Evolutionary conservation across 2,888 invertebrate genomes (phyloP), one percentile per base, ranked within the genome.

Genomic region (Oscheius sp.): DNA sequence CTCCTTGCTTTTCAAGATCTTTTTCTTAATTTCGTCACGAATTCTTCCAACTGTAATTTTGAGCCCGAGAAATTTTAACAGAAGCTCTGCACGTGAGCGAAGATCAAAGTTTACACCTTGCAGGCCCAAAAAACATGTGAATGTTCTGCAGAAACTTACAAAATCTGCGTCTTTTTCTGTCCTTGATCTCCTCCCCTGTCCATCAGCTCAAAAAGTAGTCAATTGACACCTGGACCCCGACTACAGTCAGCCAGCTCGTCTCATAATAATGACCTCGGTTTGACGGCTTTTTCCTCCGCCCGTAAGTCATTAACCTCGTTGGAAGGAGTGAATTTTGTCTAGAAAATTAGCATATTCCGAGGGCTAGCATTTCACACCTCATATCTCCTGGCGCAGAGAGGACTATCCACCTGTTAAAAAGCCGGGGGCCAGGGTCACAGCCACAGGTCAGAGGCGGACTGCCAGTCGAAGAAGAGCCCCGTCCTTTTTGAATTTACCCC

Each of bases 231-330:
- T 53, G n/a, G 16, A 18, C 23, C 35, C 35, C 35, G 35, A 9
- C 3, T 35, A 35, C 35, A 35, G 27, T 27, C 27, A 3, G 25
- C 25, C 25, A 58, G 27, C 35, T 35, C 35, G n/a, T 35, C 35
- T 41, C 61, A 61, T 61, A 61, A 41, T 45, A 61, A 41, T 12
- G 41, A 41, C 61, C 41, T 41, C 43, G 45, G n/a, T 18, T 61
- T 43, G 35, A 35, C 52, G 16, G 27, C 52, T 52, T 49, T 49
- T 66, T 52, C 35, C 2, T 18, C 35, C 49, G 18, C 35, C 2
- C 29, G 52, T n/a, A 66, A 52, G 61, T 49, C 66, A 66, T 66
- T 66, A 66, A 66, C 66, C 66, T 61, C 66, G 66, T 52, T 52
- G 49, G 52, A 29, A 43, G 49, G 49, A 66, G 66, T 66, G n/a